Percentiles rank a stretch among this genome's conserved stretches.
Evolutionary conservation across 2,797 vertebrate genomes (phyloP).

Genomic region (Thamnophis elegans): DNA sequence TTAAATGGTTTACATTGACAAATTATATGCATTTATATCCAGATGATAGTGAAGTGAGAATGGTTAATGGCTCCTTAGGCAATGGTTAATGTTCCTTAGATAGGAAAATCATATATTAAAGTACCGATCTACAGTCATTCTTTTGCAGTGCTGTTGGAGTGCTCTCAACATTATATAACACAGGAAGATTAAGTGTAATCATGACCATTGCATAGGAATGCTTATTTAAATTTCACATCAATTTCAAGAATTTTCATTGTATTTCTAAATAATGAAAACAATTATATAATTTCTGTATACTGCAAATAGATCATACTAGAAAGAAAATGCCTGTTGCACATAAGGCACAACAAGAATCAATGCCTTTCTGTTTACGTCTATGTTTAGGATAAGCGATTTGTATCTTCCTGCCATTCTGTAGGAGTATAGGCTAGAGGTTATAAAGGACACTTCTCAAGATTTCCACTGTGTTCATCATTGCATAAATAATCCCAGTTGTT

Average conservation of each 20-base stretch:
- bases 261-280: not conserved
- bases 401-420: not conserved
- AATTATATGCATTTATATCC: conserved; percentile 6
- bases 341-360: not conserved
- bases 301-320: not conserved
- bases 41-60: not conserved
- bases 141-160: not conserved
- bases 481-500: not conserved
- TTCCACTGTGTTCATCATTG: not conserved
- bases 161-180: conserved; percentile 8
- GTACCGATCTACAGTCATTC: not conserved
- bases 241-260: not conserved
- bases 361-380: not conserved
- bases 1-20: conserved; percentile 2
- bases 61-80: not conserved
- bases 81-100: not conserved
- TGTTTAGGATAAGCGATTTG: not conserved
- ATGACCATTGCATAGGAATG: not conserved
- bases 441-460: not conserved
- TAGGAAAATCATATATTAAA: not conserved
- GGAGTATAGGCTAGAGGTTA: too few species aligned
- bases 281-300: not conserved
- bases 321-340: not conserved
- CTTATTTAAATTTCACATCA: not conserved
- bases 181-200: not conserved